These are phyloP conservation scores for Hyperopisus bebe DNA, from an alignment of 2,113 vertebrate species.

Conservation along the genomic window DNA sequence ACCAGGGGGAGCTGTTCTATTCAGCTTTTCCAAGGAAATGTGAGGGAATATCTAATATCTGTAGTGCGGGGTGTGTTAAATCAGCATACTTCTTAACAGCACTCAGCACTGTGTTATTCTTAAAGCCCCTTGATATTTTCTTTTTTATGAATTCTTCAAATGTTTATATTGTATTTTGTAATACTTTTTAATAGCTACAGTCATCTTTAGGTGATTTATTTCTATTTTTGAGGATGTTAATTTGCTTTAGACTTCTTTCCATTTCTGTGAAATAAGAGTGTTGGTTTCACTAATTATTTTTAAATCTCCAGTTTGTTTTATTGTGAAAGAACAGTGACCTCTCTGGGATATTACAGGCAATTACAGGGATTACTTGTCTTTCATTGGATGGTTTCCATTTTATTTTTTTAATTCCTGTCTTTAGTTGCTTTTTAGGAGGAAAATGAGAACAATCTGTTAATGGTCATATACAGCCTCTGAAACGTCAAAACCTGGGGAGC, in stretches of 20 bases:
- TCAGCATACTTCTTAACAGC: neutral
- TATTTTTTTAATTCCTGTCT: neutral
- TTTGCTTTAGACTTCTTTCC: constrained; percentile 7
- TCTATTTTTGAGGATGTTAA: constrained; percentile 15
- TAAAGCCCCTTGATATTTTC: neutral
- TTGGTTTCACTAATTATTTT: neutral
- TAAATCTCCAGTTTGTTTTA: neutral
- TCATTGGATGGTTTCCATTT: neutral
- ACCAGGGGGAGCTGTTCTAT: constrained; percentile 10
- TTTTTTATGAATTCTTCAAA: neutral
- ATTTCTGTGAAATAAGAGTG: neutral
- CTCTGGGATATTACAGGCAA: constrained; percentile 12
- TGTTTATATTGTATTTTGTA: constrained; percentile 7
- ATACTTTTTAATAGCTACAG: neutral
- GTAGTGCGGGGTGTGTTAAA: neutral
- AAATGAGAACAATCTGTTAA: neutral
- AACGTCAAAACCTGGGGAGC: neutral
- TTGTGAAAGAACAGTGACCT: constrained; percentile 16
- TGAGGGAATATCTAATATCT: neutral
- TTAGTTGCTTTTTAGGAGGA: constrained; percentile 6
- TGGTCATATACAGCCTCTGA: neutral
- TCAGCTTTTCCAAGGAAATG: neutral
- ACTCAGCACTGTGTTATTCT: neutral
- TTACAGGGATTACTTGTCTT: constrained; percentile 21
- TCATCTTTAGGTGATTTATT: neutral